Conservation (phyloP, 1,140 invertebrate species). For the Drosophila baimaii region DNA sequence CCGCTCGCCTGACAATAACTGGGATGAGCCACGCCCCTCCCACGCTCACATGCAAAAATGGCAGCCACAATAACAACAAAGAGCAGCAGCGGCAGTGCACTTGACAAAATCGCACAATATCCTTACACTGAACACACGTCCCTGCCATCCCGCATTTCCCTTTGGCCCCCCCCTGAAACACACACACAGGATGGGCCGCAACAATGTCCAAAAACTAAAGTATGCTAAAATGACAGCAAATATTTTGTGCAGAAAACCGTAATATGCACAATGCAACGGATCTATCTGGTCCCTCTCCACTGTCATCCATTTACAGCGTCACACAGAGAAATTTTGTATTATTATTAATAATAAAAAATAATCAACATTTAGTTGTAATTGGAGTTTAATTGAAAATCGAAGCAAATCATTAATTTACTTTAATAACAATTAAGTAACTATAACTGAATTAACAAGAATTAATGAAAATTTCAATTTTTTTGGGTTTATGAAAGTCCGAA, state of each 20-base stretch:
- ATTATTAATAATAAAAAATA: no score
- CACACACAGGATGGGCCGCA: slow-evolving; percentile 44
- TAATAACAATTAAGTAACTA: no score
- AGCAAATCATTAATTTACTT: no score
- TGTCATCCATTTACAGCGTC: slow-evolving; percentile 36
- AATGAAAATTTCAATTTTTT: no score
- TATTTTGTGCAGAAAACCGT: slow-evolving; percentile 71
- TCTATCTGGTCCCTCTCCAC: slow-evolving; percentile 22
- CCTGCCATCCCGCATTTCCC: not conserved
- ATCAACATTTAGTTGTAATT: no score
- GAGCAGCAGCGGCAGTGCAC: slow-evolving; percentile 54
- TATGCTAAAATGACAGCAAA: slow-evolving; percentile 65
- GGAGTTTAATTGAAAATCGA: no score
- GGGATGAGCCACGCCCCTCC: slow-evolving; percentile 22
- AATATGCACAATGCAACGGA: slow-evolving; percentile 55
- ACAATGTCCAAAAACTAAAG: slow-evolving; percentile 57
- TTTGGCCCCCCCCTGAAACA: slow-evolving; percentile 15
- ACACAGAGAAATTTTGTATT: no score
- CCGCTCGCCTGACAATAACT: slow-evolving; percentile 7
- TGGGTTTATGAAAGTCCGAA: no score
- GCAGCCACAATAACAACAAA: slow-evolving; percentile 36
- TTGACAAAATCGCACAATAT: slow-evolving; percentile 76
- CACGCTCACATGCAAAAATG: slow-evolving; percentile 29
- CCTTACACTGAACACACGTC: not conserved
- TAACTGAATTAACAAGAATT: no score